Evolutionary conservation across 1,140 invertebrate genomes (phyloP), one percentile per base, ranked within the genome.

Genomic region (Centruroides vittatus): DNA sequence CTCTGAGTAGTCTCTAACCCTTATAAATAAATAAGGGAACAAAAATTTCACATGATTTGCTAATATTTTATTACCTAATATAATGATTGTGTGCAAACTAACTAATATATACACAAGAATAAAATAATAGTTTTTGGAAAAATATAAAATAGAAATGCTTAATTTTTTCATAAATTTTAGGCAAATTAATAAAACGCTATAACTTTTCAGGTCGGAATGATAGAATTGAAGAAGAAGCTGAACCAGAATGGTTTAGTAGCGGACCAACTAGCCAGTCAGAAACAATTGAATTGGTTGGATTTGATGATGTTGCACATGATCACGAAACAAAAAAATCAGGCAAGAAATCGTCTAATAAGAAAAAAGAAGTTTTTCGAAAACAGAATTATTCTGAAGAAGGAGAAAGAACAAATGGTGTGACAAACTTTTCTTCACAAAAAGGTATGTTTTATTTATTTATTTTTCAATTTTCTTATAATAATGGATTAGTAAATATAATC

Each of bases 211-310:
- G 58, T 35, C 58, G 58, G 41, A 41, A 41, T 35, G 57, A 59
- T 57, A 51, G 57, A 3, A 60, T 61, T 57, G 72, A 74, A 52
- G 41, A 41, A 41, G 76, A 78, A 55, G 68, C 67, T 34, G 70
- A 73, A 58, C 78, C 78, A n/a, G 78, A 79, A 67, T 79, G 78
- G 78, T 91, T 90, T 70, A 88, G 85, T 70, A 85, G 82, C 56
- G 91, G 90, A 47, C 91, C 91, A 46, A 87, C 86, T 57, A 93
- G 89, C 55, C 88, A 93, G 69, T 80, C 85, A 65, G 92, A 95
- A 66, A 92, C 87, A n/a, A 95, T 96, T 61, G 92, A 95, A 72
- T 75, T 95, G 56, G 82, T 84, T 59, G 92, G 92, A 5, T 96
- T 95, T 76, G 89, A 93, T 52, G 87, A 65, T 48, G 55, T 35